These are phyloP conservation scores for Notothenia rossii DNA, from an alignment of 2,113 vertebrate genomes.

Conservation along the genomic window DNA sequence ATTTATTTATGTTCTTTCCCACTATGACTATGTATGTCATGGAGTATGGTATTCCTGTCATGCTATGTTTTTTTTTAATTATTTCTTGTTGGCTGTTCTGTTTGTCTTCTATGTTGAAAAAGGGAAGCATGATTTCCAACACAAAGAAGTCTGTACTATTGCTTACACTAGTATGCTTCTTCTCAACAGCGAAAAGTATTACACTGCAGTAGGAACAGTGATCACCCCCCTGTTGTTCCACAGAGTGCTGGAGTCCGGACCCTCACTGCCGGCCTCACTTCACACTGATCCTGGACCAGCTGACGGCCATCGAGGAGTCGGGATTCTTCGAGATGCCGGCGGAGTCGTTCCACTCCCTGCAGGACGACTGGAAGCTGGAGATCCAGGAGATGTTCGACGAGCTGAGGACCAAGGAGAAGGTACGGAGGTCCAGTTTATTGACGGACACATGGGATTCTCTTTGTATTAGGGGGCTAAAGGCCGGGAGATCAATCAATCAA, in stretches of 20 bases:
- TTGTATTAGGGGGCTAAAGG: not conserved
- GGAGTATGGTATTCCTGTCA: too few relatives aligned
- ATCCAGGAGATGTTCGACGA: constrained; percentile 99
- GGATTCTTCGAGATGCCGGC: constrained; percentile 99
- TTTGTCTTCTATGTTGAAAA: too few relatives aligned
- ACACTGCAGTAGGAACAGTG: too few relatives aligned
- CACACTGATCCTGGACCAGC: constrained; percentile 90
- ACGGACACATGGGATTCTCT: not conserved
- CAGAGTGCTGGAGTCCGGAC: constrained; percentile 97
- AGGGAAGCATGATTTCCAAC: too few relatives aligned
- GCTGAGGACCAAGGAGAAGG: constrained; percentile 98
- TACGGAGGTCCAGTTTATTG: constrained; percentile 36
- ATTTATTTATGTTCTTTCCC: too few relatives aligned
- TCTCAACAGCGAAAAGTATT: too few relatives aligned
- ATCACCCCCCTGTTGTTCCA: not conserved
- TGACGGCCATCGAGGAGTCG: constrained; percentile 95
- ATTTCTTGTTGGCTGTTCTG: too few relatives aligned
- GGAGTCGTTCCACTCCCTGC: constrained; percentile 96
- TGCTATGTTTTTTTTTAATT: too few relatives aligned
- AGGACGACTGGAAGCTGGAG: constrained; percentile 98
- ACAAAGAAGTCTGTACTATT: too few relatives aligned
- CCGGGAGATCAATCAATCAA: not conserved
- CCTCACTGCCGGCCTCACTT: constrained; percentile 93
- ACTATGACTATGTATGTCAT: too few relatives aligned
- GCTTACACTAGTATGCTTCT: too few relatives aligned